Percentiles rank a stretch among this genome's conserved stretches.
phyloP scores from a whole-genome alignment of 2,797 vertebrate species.

The Hemitrygon akajei region DNA sequence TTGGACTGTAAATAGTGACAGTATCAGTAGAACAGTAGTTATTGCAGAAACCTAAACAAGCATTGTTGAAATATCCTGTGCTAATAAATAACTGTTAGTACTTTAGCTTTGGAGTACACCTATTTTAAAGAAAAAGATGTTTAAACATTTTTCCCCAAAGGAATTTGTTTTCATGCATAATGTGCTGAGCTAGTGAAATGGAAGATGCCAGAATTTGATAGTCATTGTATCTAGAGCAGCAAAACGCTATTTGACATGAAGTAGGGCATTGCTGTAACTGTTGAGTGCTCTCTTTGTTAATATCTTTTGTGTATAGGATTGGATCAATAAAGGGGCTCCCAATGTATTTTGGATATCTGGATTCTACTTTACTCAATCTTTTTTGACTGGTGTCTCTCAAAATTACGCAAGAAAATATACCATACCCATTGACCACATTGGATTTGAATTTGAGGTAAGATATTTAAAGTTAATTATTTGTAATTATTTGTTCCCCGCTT shows the following conservation, averaged over 20 bases:
- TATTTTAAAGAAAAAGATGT: not conserved
- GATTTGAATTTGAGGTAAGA: conserved; percentile 84
- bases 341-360: conserved; percentile 85
- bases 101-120: not conserved
- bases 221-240: not conserved
- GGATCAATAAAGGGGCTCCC: conserved; percentile 71
- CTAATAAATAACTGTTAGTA: not conserved
- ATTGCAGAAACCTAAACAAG: not conserved
- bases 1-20: not conserved
- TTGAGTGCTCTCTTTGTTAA: not conserved
- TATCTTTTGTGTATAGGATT: conserved; percentile 62
- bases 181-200: not conserved
- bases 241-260: not conserved
- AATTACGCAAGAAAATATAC: conserved; percentile 86
- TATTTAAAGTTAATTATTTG: no score
- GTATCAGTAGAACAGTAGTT: not conserved
- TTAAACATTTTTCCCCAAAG: not conserved
- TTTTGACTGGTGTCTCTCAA: conserved; percentile 84
- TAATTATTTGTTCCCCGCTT: not conserved
- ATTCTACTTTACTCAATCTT: conserved; percentile 95
- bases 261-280: not conserved
- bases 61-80: not conserved
- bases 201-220: not conserved
- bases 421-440: conserved; percentile 80
- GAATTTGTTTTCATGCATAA: not conserved